These are phyloP conservation scores for Chromobotia macracanthus DNA, from an alignment of 2,797 vertebrate genomes.

Conservation along the genomic window DNA sequence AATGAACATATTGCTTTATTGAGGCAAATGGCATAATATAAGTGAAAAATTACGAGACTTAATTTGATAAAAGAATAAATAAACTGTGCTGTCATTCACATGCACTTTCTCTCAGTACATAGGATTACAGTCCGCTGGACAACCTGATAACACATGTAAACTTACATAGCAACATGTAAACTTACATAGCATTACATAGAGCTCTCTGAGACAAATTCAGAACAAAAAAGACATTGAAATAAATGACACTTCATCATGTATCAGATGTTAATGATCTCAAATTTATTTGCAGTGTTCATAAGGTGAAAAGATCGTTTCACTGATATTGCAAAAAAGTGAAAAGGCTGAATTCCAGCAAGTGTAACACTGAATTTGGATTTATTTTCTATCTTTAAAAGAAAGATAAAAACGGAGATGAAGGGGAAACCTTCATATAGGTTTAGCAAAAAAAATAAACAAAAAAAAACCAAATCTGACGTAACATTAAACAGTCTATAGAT, in stretches of 20 bases:
- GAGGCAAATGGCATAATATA: conserved; percentile 59
- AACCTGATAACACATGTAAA: conserved; percentile 51
- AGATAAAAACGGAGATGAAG: neutral
- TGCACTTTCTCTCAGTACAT: conserved; percentile 28
- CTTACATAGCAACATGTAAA: conserved; percentile 56
- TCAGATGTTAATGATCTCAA: neutral
- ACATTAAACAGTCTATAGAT: conserved; percentile 24
- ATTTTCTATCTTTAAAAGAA: neutral
- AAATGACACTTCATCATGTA: neutral
- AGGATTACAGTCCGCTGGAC: conserved; percentile 46
- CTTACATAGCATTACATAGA: conserved; percentile 58
- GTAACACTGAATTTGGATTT: too few species aligned
- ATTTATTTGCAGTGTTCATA: too few species aligned
- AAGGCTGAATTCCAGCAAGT: neutral
- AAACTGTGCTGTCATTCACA: conserved; percentile 35
- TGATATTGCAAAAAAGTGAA: neutral
- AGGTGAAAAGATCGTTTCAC: neutral
- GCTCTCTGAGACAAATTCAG: conserved; percentile 38
- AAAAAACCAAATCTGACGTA: neutral
- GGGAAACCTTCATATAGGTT: neutral
- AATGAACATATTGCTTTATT: conserved; percentile 64
- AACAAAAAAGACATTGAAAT: neutral
- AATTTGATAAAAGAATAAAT: conserved; percentile 14
- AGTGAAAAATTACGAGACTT: conserved; percentile 46
- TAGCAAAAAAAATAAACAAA: neutral